Percentiles rank a stretch among this genome's conserved stretches.
phyloP scores from a whole-genome alignment of 1,140 invertebrate genomes.

The Aphis gossypii region DNA sequence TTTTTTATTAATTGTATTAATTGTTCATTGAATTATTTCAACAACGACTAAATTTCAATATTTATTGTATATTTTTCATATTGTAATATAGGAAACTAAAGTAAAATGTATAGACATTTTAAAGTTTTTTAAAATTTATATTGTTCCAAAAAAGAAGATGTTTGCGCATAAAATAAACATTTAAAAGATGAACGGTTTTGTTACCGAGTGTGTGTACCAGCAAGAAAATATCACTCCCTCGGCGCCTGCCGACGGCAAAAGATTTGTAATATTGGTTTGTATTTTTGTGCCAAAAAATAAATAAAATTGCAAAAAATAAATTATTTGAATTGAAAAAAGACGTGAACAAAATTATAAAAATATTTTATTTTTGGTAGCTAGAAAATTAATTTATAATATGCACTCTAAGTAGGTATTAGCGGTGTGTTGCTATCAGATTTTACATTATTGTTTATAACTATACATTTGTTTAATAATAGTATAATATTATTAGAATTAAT shows the following conservation, averaged over 20 bases:
- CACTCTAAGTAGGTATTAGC: not conserved
- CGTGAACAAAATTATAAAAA: too few species aligned
- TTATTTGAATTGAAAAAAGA: not conserved
- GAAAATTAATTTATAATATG: not conserved
- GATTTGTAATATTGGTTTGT: conserved; percentile 12
- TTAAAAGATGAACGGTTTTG: not conserved
- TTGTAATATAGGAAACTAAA: not conserved
- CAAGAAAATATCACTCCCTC: conserved; percentile 9
- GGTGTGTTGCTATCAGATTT: not conserved
- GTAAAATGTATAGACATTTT: not conserved
- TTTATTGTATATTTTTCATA: not conserved
- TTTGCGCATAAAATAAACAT: conserved; percentile 17
- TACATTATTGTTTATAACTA: not conserved
- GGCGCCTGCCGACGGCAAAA: not conserved
- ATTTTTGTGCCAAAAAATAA: conserved; percentile 26
- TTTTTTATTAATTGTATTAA: not conserved
- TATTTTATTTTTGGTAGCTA: not conserved
- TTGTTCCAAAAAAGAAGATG: not conserved
- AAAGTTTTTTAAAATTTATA: not conserved
- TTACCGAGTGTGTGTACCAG: not conserved
- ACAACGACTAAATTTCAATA: not conserved
- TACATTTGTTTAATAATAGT: too few species aligned
- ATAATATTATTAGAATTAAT: too few species aligned
- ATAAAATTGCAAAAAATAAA: not conserved
- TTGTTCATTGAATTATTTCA: not conserved